Percentiles rank a stretch among this genome's conserved stretches.
phyloP scores from a whole-genome alignment of 1,140 invertebrate genomes.

The Drosophila busckii region DNA sequence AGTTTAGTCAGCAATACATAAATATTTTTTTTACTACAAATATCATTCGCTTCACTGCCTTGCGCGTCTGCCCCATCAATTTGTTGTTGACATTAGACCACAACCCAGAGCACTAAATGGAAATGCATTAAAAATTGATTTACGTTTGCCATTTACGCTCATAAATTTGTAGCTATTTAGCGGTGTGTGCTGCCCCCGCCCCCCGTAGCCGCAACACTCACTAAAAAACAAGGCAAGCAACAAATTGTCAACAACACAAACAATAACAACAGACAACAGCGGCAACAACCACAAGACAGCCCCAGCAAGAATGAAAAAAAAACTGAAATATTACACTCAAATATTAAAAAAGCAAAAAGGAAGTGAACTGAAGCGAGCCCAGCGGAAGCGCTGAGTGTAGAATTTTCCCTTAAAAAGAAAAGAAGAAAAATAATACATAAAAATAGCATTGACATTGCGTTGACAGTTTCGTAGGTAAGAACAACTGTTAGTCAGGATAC shows the following conservation, averaged over 20 bases:
- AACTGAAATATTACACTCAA: conserved; percentile 71
- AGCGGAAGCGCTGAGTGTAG: conserved; percentile 58
- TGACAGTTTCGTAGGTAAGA: conserved; percentile 55
- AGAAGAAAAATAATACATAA: conserved; percentile 71
- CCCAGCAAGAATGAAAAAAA: conserved; percentile 27
- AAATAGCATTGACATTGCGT: conserved; percentile 72
- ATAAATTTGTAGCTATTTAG: conserved; percentile 77
- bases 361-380: conserved; percentile 48
- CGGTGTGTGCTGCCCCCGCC: no score
- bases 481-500: conserved; percentile 38
- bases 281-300: conserved; percentile 3
- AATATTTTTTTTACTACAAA: no score
- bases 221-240: conserved; percentile 35
- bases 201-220: conserved; percentile 36
- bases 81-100: conserved; percentile 54
- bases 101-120: conserved; percentile 55
- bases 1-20: no score
- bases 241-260: conserved; percentile 70
- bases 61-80: no score
- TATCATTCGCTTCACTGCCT: no score
- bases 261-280: conserved; percentile 27
- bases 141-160: conserved; percentile 62
- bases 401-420: conserved; percentile 17
- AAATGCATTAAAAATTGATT: conserved; percentile 76
- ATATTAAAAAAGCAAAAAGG: conserved; percentile 53